Evolutionary conservation across 2,113 vertebrate species (phyloP).

Genomic region (Carlito syrichta): DNA sequence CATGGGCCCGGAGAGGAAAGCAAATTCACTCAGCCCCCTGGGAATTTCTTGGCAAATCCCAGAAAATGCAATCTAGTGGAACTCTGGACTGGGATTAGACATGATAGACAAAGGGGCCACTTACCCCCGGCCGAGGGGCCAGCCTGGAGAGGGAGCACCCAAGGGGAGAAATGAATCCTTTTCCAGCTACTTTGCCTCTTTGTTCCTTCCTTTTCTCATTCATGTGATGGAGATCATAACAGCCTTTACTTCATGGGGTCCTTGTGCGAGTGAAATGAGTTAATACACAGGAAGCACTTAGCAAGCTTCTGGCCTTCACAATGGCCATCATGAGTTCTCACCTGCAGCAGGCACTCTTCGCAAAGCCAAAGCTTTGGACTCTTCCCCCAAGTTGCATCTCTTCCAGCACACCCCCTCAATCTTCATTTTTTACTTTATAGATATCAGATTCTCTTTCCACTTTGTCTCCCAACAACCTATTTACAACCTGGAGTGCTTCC

Average conservation of each 20-base stretch:
- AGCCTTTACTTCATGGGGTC: not conserved
- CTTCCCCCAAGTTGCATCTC: not conserved
- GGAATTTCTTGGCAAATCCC: slow-evolving; percentile 30
- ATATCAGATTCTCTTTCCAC: slow-evolving; percentile 40
- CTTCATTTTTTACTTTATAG: slow-evolving; percentile 47
- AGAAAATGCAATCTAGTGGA: not conserved
- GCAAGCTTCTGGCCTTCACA: not conserved
- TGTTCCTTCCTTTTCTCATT: not conserved
- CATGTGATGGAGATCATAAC: not conserved
- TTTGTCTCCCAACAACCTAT: slow-evolving; percentile 58
- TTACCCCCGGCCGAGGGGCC: not conserved
- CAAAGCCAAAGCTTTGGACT: not conserved
- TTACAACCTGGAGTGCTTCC: slow-evolving; percentile 60
- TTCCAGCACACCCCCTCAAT: not conserved
- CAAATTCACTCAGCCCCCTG: not conserved
- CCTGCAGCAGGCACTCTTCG: not conserved
- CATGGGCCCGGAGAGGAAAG: not conserved
- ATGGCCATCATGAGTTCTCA: not conserved
- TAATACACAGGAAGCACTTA: not conserved
- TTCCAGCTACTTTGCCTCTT: slow-evolving; percentile 20
- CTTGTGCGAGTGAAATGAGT: not conserved
- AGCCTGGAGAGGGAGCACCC: not conserved
- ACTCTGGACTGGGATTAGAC: not conserved
- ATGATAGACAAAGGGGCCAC: not conserved
- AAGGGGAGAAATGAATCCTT: not conserved